Percentiles rank a stretch among this genome's conserved stretches.
Evolutionary conservation across 2,888 invertebrate species (phyloP).

Genomic region (Augochlorella aurata): DNA sequence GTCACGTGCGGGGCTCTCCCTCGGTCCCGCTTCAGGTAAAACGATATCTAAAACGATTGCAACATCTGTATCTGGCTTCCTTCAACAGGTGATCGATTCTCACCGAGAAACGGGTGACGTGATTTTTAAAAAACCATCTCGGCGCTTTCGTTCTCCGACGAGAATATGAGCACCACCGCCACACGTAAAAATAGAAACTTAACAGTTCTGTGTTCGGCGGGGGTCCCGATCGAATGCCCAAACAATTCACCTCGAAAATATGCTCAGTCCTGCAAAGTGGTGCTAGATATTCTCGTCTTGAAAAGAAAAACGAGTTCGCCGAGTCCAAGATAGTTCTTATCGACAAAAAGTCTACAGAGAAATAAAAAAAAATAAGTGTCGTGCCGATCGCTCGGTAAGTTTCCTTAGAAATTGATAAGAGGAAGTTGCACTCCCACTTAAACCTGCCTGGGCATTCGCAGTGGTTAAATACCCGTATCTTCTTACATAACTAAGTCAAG

Average conservation of each 20-base stretch:
- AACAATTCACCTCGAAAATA: constrained; percentile 19
- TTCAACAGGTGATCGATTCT: not conserved
- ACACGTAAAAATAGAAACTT: constrained; percentile 52
- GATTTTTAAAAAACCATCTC: not conserved
- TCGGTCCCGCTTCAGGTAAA: not conserved
- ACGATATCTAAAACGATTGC: constrained; percentile 1
- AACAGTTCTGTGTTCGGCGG: constrained; percentile 34
- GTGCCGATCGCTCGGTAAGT: not conserved
- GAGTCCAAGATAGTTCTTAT: not conserved
- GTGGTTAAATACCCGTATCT: not conserved
- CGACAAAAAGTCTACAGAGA: not conserved
- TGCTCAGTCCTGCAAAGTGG: constrained; percentile 7
- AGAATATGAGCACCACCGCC: constrained; percentile 19
- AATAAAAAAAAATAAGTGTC: not conserved
- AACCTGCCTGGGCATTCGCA: not conserved
- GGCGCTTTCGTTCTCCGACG: not conserved
- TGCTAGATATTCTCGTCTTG: not conserved
- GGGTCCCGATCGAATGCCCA: constrained; percentile 33
- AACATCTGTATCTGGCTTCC: not conserved
- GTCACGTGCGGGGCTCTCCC: not conserved
- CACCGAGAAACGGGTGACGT: not conserved
- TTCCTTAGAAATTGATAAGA: constrained; percentile 16
- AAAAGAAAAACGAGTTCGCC: not conserved
- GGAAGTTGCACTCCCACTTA: not conserved
- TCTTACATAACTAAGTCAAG: not conserved